Evolutionary conservation across 2,797 vertebrate species (phyloP).

Genomic region (Alexandromys oeconomus): DNA sequence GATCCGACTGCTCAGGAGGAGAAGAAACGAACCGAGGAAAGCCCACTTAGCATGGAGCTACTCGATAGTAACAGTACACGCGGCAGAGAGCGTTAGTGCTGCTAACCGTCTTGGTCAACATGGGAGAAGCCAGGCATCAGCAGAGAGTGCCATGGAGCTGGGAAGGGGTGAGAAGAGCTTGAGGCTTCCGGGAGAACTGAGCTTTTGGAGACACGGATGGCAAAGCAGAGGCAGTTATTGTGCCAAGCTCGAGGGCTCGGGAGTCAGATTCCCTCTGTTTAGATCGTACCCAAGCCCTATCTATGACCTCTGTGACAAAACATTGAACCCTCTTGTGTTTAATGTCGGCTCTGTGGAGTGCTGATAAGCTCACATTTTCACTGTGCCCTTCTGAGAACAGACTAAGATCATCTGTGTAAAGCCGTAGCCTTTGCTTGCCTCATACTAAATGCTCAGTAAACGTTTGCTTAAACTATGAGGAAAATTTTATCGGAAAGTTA

Average conservation of each 20-base stretch:
- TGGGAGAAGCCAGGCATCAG: neutral
- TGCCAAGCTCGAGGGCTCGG: neutral
- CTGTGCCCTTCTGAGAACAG: neutral
- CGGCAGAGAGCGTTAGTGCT: neutral
- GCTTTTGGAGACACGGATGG: neutral
- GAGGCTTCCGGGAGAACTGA: neutral
- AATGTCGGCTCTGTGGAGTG: neutral
- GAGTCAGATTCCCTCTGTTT: neutral
- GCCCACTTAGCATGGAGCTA: neutral
- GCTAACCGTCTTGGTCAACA: neutral
- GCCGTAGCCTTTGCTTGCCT: neutral
- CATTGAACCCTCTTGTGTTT: neutral
- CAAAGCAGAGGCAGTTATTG: neutral
- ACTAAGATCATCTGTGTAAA: neutral
- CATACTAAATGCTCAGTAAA: neutral
- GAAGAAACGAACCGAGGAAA: constrained; percentile 20
- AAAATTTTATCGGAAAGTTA: neutral
- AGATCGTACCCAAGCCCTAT: neutral
- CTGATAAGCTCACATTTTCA: neutral
- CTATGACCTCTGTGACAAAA: neutral
- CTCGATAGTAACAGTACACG: too few species aligned
- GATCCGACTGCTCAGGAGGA: neutral
- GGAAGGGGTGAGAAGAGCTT: neutral
- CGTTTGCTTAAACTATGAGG: neutral
- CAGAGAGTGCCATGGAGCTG: neutral